Conservation (phyloP, 2,797 vertebrate species). For the Australoheros facetus region DNA sequence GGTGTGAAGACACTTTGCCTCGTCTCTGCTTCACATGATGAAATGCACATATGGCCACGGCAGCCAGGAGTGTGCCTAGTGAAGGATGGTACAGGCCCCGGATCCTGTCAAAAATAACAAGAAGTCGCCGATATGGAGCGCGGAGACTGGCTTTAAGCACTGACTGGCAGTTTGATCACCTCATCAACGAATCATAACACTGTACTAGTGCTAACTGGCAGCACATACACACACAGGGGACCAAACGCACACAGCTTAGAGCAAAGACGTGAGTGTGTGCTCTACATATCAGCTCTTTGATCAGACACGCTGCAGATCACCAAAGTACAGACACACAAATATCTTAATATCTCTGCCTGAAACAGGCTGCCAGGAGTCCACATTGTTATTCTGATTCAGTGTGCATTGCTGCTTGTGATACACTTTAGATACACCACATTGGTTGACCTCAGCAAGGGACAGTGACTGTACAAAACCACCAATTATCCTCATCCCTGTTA, state of each 20-base stretch:
- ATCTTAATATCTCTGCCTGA: constrained; percentile 43
- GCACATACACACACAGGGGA: constrained; percentile 1
- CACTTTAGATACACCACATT: background rate
- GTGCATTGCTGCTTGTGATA: constrained; percentile 17
- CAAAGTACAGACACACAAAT: constrained; percentile 37
- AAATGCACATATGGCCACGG: constrained; percentile 45
- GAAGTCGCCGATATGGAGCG: constrained; percentile 15
- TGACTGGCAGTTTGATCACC: constrained; percentile 63
- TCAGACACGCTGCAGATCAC: constrained; percentile 55
- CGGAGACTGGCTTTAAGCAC: constrained; percentile 35
- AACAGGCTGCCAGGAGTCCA: constrained; percentile 33
- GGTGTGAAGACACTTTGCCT: constrained; percentile 54
- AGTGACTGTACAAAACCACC: background rate
- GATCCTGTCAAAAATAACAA: constrained; percentile 43
- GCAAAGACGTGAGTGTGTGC: constrained; percentile 33
- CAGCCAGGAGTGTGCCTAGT: background rate
- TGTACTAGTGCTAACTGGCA: constrained; percentile 38
- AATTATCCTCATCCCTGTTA: constrained; percentile 27
- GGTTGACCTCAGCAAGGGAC: background rate
- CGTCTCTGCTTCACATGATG: constrained; percentile 69
- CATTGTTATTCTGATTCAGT: constrained; percentile 35
- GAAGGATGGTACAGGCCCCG: constrained; percentile 40
- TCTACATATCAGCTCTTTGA: constrained; percentile 53
- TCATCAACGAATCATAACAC: constrained; percentile 63
- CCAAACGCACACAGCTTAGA: constrained; percentile 37